phyloP scores from a whole-genome alignment of 2,797 vertebrate genomes.

The Ctenochaetus hawaiiensis region DNA sequence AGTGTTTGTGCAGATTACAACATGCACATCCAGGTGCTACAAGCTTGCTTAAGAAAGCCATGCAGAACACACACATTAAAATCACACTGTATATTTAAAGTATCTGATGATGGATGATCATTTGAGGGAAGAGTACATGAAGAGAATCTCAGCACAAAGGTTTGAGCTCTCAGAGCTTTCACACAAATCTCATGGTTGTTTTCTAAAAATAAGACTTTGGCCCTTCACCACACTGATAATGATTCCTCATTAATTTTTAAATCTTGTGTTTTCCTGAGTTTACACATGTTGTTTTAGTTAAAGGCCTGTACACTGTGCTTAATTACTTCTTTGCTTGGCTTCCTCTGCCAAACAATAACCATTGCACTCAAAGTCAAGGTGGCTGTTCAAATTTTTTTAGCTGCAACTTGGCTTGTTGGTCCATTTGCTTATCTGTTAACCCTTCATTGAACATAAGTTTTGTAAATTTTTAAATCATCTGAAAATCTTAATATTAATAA shows the following conservation, averaged over 20 bases:
- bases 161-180: background rate
- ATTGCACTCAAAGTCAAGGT: background rate
- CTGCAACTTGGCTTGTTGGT: background rate
- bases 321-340: slow-evolving; percentile 11
- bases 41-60: background rate
- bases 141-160: background rate
- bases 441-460: background rate
- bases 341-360: background rate
- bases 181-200: slow-evolving; percentile 12
- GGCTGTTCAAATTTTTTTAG: background rate
- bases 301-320: slow-evolving; percentile 6
- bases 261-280: slow-evolving; percentile 1
- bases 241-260: background rate
- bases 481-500: background rate
- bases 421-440: slow-evolving; percentile 17
- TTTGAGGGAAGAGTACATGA: background rate
- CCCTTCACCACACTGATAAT: background rate
- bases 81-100: slow-evolving; percentile 2
- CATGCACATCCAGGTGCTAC: no score
- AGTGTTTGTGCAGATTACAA: slow-evolving; percentile 1
- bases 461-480: background rate
- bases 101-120: background rate
- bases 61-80: background rate
- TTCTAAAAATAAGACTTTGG: slow-evolving; percentile 4
- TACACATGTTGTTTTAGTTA: background rate